Evolutionary conservation across 2,888 invertebrate genomes (phyloP), one percentile per base, ranked within the genome.

Genomic region (Masnerella sp.): DNA sequence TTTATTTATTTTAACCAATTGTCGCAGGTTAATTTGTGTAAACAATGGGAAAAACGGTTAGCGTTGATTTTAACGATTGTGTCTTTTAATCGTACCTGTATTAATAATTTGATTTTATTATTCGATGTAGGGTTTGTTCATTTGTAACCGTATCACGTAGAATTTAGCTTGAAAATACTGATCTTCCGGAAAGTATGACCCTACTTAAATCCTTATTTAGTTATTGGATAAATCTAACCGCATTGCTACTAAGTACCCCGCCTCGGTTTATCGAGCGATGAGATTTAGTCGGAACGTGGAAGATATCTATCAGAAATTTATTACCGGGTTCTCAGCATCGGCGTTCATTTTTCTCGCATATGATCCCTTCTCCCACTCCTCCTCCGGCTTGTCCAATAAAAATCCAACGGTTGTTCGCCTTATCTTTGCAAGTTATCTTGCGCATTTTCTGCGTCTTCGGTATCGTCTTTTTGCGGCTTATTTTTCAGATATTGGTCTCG

Each of bases 181-280:
- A n/a, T n/a, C n/a, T n/a, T n/a, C n/a, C n/a, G n/a, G n/a, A n/a
- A n/a, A n/a, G n/a, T n/a, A n/a, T 38, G 52, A 40, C 18, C 25
- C 40, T n/a, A 20, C 3, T 38, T 15, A 28, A 54, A 5, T 11
- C 40, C 40, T 38, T 54, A 28, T 28, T 40, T 28, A 25, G 40
- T 40, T 34, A 15, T 38, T 38, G 40, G 52, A 40, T 15, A 40
- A 38, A 9, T 38, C 14, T n/a, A 11, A 28, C 5, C 38, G 28
- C 18, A 40, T 17, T 38, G 15, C 14, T 54, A 38, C 38, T 40
- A 54, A 40, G 28, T 12, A 40, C 20, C 34, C 52, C 9, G 22
- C 18, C 17, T 25, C 17, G 28, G 40, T 81, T 81, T 81, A 81
- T 81, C 80, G 79, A 78, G 79, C 81, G 80, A 81, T 78, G 78